Evolutionary conservation across 2,888 invertebrate species (phyloP), one percentile per base, ranked within the genome.

Genomic region (Netelia virgata): DNA sequence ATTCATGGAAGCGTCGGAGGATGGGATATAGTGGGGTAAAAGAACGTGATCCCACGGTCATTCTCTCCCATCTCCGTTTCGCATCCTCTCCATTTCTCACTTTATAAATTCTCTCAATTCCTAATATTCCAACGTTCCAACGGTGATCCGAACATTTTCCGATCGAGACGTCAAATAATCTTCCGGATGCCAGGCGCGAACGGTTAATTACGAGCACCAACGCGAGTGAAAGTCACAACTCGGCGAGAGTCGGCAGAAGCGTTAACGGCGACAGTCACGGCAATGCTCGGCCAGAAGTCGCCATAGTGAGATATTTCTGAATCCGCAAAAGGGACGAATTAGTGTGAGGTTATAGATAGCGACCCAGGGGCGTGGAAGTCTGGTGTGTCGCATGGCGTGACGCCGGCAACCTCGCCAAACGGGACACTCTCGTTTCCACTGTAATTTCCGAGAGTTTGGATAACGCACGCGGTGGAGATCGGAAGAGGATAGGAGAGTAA

Each of bases 131-230:
- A 47, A 14, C 1, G 11, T 16, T 68, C 16, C 28, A 14, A 8
- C 53, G n/a, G 14, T 63, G 20, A 20, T 68, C 16, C 18, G 6
- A 10, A 3, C n/a, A 23, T 23, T 55, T 77, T 53, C 69, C 57
- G 57, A 69, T 57, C 50, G 43, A 20, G 0, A 50, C 20, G 61
- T 59, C 16, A 64, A 75, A 75, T 79, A 50, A 66, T 70, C 79
- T 70, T 59, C 18, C 64, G 50, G 20, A 64, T 43, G 20, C 36
- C 23, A 20, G 43, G 11, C 10, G 14, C 28, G 64, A 16, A 68
- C 55, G 63, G 74, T 79, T 75, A 57, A 70, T 79, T 79, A 41
- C n/a, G 64, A 55, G 78, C 64, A 41, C 64, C 47, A 20, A 18
- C 28, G 10, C 11, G 28, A 59, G 55, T 72, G 14, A 16, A 57